These are phyloP conservation scores for Microchrysa polita DNA, from an alignment of 2,888 invertebrate species.

Conservation along the genomic window DNA sequence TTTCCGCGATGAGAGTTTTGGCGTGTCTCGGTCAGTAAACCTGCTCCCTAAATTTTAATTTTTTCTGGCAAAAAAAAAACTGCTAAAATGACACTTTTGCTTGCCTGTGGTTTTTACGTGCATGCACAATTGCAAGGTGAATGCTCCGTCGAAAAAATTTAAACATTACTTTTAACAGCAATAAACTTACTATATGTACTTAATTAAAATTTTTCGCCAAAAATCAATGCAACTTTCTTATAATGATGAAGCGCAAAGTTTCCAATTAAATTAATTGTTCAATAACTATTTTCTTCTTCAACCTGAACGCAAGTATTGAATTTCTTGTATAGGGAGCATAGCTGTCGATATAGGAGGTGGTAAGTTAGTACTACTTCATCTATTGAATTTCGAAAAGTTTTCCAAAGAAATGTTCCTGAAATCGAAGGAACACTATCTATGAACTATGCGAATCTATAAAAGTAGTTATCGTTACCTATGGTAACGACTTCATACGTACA, in stretches of 20 bases:
- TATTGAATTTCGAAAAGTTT: conserved; percentile 2
- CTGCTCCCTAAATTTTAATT: too few species aligned
- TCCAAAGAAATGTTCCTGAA: neutral
- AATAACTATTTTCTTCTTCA: neutral
- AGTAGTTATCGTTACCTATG: neutral
- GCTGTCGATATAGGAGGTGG: neutral
- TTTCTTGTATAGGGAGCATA: neutral
- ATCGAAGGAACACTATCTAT: neutral
- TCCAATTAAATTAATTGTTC: conserved; percentile 7
- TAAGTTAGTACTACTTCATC: neutral
- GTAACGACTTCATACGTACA: neutral
- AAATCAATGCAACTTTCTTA: neutral
- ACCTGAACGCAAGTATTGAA: too few species aligned
- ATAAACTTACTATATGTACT: neutral
- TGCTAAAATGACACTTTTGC: too few species aligned
- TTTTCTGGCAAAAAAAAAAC: too few species aligned
- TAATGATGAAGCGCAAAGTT: conserved; percentile 3
- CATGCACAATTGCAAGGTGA: too few species aligned
- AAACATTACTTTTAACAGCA: too few species aligned
- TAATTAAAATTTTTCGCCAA: neutral
- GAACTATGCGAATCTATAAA: neutral
- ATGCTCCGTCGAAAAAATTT: too few species aligned
- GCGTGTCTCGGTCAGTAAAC: too few species aligned
- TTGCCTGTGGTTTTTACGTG: too few species aligned
- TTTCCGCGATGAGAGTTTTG: too few species aligned